Evolutionary conservation across 2,113 vertebrate species (phyloP).

Genomic region (Himantopus leucocephalus): DNA sequence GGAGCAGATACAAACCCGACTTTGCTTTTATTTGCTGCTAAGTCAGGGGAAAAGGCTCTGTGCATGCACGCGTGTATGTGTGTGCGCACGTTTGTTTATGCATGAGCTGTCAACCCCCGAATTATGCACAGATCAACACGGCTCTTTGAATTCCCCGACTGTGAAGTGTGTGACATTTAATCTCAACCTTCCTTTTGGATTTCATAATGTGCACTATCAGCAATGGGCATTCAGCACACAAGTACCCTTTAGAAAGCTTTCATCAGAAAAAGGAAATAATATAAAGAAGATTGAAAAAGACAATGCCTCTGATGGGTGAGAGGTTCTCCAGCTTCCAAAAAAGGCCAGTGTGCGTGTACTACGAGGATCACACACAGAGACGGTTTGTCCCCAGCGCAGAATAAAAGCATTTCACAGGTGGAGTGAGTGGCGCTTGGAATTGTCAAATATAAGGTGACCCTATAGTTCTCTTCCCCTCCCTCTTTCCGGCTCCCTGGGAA

Average conservation of each 20-base stretch:
- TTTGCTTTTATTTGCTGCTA: neutral
- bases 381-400: neutral
- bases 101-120: neutral
- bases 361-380: neutral
- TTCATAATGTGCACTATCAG: slow-evolving; percentile 19
- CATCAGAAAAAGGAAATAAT: neutral
- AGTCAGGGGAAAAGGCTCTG: neutral
- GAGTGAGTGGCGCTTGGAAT: neutral
- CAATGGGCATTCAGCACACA: slow-evolving; percentile 2
- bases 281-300: neutral
- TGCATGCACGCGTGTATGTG: neutral
- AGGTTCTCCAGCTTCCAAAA: neutral
- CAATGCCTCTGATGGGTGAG: neutral
- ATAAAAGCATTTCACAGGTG: neutral
- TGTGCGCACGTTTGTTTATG: slow-evolving; percentile 10
- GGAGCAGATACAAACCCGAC: neutral
- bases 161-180: slow-evolving; percentile 24
- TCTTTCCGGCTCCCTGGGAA: neutral
- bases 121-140: slow-evolving; percentile 26
- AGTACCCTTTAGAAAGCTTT: slow-evolving; percentile 37
- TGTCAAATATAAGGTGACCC: neutral
- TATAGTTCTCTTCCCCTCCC: neutral
- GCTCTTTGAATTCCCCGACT: neutral
- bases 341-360: neutral
- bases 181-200: neutral